Percentiles rank a stretch among this genome's conserved stretches.
These are phyloP conservation scores for Hestina assimilis DNA, from an alignment of 1,140 invertebrate species.

Conservation along the genomic window DNA sequence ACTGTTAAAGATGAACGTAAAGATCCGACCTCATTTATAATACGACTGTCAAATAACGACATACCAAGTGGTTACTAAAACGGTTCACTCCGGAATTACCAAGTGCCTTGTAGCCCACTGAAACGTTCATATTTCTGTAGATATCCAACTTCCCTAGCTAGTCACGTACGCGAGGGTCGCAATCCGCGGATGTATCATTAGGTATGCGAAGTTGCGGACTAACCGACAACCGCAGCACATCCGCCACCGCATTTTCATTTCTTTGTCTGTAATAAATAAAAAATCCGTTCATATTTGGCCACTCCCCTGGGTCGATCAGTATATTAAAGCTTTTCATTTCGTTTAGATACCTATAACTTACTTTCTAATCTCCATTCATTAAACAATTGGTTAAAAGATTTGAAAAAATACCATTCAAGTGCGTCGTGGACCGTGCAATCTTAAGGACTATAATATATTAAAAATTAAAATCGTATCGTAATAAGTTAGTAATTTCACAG, in stretches of 20 bases:
- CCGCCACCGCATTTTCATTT: slow-evolving; percentile 24
- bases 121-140: slow-evolving; percentile 25
- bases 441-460: too few relatives aligned
- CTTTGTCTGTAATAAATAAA: slow-evolving; percentile 26
- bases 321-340: background rate
- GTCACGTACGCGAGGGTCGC: slow-evolving; percentile 23
- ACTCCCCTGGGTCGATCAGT: background rate
- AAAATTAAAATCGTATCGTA: too few relatives aligned
- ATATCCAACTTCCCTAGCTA: slow-evolving; percentile 9
- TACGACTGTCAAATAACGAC: slow-evolving; percentile 15
- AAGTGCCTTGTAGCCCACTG: slow-evolving; percentile 12
- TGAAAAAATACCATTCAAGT: too few relatives aligned
- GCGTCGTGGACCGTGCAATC: too few relatives aligned
- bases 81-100: slow-evolving; percentile 14
- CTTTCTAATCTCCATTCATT: too few relatives aligned
- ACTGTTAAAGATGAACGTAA: background rate
- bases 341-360: background rate
- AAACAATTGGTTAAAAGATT: too few relatives aligned
- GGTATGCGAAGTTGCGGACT: slow-evolving; percentile 27
- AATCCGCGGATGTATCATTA: slow-evolving; percentile 25
- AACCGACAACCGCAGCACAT: slow-evolving; percentile 19
- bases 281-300: background rate
- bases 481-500: too few relatives aligned
- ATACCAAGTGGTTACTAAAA: slow-evolving; percentile 18
- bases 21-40: background rate